A percentile compares a stretch with the other conserved stretches of the same genome.
phyloP scores from a whole-genome alignment of 2,888 invertebrate species.

The Dysmachus trigonus region DNA sequence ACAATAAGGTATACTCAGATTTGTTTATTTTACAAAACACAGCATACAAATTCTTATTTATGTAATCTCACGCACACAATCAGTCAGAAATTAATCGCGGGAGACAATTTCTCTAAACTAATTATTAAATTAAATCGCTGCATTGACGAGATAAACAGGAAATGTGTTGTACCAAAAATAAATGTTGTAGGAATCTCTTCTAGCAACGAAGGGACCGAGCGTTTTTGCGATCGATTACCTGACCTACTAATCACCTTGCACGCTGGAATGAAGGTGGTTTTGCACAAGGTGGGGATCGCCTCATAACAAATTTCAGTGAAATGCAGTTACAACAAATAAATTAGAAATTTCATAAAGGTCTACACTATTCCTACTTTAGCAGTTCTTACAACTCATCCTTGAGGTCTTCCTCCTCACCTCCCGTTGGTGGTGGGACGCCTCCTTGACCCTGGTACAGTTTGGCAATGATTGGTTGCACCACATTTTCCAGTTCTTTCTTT shows the following conservation, averaged over 20 bases:
- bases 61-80: constrained; percentile 44
- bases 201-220: constrained; percentile 36
- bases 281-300: not conserved
- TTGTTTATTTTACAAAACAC: constrained; percentile 47
- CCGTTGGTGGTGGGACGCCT: constrained; percentile 76
- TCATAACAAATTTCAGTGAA: not conserved
- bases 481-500: constrained; percentile 93
- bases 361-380: constrained; percentile 25
- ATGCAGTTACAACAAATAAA: constrained; percentile 31
- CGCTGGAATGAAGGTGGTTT: constrained; percentile 21
- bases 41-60: constrained; percentile 44
- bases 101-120: constrained; percentile 33
- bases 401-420: constrained; percentile 75
- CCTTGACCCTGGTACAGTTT: constrained; percentile 93
- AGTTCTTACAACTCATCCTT: constrained; percentile 81
- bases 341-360: constrained; percentile 32
- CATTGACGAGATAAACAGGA: constrained; percentile 27
- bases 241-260: not conserved
- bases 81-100: constrained; percentile 45
- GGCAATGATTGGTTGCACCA: constrained; percentile 96
- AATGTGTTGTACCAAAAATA: not conserved
- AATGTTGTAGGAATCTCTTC: constrained; percentile 29
- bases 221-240: not conserved
- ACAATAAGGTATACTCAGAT: not conserved
- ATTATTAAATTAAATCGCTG: constrained; percentile 35